These are phyloP conservation scores for Scylla paramamosain DNA, from an alignment of 1,140 invertebrate species.

Conservation along the genomic window DNA sequence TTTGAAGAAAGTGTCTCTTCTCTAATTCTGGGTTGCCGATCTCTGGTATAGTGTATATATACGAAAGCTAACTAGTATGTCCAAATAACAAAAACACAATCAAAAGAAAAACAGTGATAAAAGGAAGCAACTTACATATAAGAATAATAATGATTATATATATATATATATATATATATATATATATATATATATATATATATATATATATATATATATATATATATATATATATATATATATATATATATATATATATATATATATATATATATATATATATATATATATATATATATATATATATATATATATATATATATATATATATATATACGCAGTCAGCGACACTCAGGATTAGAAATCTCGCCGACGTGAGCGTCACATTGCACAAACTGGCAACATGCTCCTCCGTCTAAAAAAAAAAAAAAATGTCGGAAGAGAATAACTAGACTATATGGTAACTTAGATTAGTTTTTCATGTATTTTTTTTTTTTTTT, in stretches of 20 bases:
- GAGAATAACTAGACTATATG: neutral
- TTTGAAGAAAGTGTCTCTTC: too few relatives aligned
- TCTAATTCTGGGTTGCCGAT: too few relatives aligned
- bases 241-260: conserved; percentile 49
- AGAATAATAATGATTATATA: neutral
- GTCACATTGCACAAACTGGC: neutral
- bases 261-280: conserved; percentile 52
- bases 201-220: conserved; percentile 51
- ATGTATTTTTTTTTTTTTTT: neutral
- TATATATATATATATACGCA: conserved; percentile 38
- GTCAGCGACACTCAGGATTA: neutral
- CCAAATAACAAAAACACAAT: too few relatives aligned
- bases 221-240: conserved; percentile 52
- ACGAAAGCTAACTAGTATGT: too few relatives aligned
- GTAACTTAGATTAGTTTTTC: neutral
- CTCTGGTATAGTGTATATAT: too few relatives aligned
- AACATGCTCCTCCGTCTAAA: neutral
- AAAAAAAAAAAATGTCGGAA: neutral
- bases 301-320: conserved; percentile 42
- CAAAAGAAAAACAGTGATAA: too few relatives aligned
- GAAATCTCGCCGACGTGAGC: too few relatives aligned
- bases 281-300: conserved; percentile 45
- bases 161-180: conserved; percentile 19
- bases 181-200: conserved; percentile 26
- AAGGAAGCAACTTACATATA: too few relatives aligned